phyloP scores from a whole-genome alignment of 2,888 invertebrate species.

The Diaphora mendica region DNA sequence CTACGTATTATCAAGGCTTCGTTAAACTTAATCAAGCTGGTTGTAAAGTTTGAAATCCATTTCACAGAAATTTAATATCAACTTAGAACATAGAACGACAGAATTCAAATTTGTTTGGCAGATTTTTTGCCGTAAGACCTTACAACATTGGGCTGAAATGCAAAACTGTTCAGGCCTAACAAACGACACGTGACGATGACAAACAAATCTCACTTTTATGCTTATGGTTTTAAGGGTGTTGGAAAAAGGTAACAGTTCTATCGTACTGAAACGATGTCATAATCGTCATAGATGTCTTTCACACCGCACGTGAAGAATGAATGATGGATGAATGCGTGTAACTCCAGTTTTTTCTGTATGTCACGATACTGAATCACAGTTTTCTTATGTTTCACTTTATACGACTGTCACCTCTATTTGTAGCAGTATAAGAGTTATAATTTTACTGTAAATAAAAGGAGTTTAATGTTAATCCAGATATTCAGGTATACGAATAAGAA shows the following conservation, averaged over 20 bases:
- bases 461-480: too few relatives aligned
- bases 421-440: slow-evolving; percentile 10
- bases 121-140: slow-evolving; percentile 2
- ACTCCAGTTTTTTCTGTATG: slow-evolving; percentile 76
- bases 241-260: slow-evolving; percentile 40
- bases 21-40: slow-evolving; percentile 49
- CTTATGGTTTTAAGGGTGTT: slow-evolving; percentile 58
- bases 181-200: slow-evolving; percentile 55
- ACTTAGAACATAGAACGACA: rapidly evolving
- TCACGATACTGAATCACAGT: slow-evolving; percentile 53
- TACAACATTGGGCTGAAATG: slow-evolving; percentile 14
- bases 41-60: slow-evolving; percentile 19
- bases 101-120: slow-evolving; percentile 20
- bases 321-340: slow-evolving; percentile 81
- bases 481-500: too few relatives aligned
- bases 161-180: slow-evolving; percentile 61
- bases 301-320: slow-evolving; percentile 75
- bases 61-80: not conserved
- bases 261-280: slow-evolving; percentile 70
- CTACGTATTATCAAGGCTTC: slow-evolving; percentile 70
- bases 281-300: slow-evolving; percentile 81
- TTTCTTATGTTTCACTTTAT: slow-evolving; percentile 24
- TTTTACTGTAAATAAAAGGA: slow-evolving; percentile 9
- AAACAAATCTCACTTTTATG: slow-evolving; percentile 67
- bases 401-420: slow-evolving; percentile 51